Conservation (phyloP, 2,888 invertebrate genomes). For the Andrena fulva region DNA sequence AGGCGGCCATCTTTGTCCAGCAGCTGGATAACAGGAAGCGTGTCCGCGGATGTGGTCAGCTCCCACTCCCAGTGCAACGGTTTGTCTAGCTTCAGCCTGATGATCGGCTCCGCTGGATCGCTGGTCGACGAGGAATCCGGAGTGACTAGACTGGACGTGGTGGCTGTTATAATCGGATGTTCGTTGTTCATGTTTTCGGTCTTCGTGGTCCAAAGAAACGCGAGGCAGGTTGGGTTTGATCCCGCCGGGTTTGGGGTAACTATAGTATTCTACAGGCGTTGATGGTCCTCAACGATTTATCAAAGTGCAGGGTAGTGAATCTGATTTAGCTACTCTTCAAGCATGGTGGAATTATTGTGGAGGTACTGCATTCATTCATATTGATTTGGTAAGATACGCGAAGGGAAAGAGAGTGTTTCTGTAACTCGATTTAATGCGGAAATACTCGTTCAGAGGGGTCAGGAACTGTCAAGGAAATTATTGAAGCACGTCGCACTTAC, state of each 20-base stretch:
- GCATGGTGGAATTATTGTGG: too few relatives aligned
- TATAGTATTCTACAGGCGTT: not conserved
- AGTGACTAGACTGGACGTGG: constrained; percentile 65
- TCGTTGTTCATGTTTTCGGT: constrained; percentile 75
- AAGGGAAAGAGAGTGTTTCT: too few relatives aligned
- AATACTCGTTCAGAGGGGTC: not conserved
- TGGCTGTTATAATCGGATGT: constrained; percentile 69
- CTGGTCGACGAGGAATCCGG: constrained; percentile 69
- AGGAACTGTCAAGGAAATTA: too few relatives aligned
- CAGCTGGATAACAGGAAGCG: constrained; percentile 78
- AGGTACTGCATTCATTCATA: too few relatives aligned
- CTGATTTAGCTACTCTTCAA: too few relatives aligned
- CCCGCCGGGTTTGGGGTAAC: not conserved
- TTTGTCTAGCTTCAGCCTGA: constrained; percentile 79
- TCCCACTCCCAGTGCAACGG: constrained; percentile 81
- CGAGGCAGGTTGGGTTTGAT: constrained; percentile 27
- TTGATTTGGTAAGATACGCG: too few relatives aligned
- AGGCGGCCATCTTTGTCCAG: constrained; percentile 79
- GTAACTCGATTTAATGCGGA: not conserved
- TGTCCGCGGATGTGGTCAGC: constrained; percentile 79
- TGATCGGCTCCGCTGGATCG: constrained; percentile 74
- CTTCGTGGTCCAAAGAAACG: constrained; percentile 15
- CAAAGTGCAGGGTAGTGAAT: too few relatives aligned
- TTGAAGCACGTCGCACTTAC: too few relatives aligned
- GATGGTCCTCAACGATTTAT: too few relatives aligned